Evolutionary conservation across 2,888 invertebrate genomes (phyloP).

Genomic region (Amphiduros pacificus): DNA sequence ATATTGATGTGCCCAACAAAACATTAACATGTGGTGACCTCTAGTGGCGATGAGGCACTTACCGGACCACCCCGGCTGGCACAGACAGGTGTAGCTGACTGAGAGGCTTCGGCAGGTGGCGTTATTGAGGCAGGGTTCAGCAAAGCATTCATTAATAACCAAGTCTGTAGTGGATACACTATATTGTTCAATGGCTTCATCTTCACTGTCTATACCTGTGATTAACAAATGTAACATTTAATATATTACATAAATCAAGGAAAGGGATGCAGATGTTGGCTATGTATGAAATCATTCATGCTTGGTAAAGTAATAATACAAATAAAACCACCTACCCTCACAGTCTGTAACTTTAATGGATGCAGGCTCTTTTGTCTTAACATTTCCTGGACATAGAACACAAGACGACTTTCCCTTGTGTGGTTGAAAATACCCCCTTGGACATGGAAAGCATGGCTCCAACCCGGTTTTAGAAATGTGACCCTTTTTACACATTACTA

Average conservation of each 20-base stretch:
- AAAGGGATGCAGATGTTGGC: too few species aligned
- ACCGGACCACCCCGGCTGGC: slow-evolving; percentile 83
- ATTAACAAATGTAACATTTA: too few species aligned
- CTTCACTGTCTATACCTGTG: too few species aligned
- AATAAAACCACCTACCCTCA: slow-evolving; percentile 31
- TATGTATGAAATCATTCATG: too few species aligned
- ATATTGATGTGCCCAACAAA: too few species aligned
- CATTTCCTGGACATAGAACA: slow-evolving; percentile 59
- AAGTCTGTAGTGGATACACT: slow-evolving; percentile 28
- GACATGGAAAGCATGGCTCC: slow-evolving; percentile 66
- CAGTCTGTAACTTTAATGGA: slow-evolving; percentile 45
- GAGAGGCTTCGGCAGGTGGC: slow-evolving; percentile 55
- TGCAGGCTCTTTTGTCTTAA: slow-evolving; percentile 38
- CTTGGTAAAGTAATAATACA: background rate
- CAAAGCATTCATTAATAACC: slow-evolving; percentile 62
- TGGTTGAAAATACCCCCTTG: slow-evolving; percentile 60
- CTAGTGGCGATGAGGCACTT: too few species aligned
- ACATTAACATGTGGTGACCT: too few species aligned
- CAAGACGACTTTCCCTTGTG: slow-evolving; percentile 55
- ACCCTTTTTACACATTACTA: slow-evolving; percentile 67
- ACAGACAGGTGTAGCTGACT: slow-evolving; percentile 73
- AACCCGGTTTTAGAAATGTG: slow-evolving; percentile 62
- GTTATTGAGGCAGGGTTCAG: slow-evolving; percentile 62
- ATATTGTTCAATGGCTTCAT: slow-evolving; percentile 2
- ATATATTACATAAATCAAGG: too few species aligned